Conservation (phyloP, 2,113 vertebrate genomes). For the Opisthocomus hoazin region DNA sequence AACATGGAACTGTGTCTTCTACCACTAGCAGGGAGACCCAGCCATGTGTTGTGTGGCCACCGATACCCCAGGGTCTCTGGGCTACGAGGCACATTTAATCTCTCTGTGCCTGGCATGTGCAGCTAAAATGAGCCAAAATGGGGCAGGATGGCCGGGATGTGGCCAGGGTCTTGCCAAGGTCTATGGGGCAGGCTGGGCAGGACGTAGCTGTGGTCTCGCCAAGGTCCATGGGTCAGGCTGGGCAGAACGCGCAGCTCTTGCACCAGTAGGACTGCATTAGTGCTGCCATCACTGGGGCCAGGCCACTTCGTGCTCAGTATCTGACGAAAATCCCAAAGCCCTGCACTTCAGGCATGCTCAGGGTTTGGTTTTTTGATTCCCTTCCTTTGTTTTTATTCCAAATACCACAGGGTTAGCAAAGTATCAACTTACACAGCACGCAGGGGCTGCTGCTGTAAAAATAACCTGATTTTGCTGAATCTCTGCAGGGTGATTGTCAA, state of each 20-base stretch:
- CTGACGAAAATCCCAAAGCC: background rate
- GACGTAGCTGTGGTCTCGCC: background rate
- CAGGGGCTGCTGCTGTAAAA: conserved; percentile 10
- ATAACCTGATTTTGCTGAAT: background rate
- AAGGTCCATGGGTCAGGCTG: background rate
- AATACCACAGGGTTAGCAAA: background rate
- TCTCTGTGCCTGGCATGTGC: background rate
- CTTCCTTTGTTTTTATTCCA: background rate
- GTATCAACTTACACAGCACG: background rate
- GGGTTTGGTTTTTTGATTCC: background rate
- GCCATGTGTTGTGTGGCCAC: background rate
- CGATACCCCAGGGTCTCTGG: background rate
- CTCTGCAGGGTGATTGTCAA: background rate
- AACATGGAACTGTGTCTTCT: background rate
- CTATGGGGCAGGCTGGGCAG: background rate
- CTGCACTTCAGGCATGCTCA: background rate
- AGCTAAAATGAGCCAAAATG: background rate
- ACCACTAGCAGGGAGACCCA: background rate
- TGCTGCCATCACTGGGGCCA: background rate
- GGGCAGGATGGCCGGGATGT: background rate
- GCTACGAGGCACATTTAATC: background rate
- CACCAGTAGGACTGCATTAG: too few species aligned
- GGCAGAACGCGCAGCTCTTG: background rate
- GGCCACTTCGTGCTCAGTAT: background rate
- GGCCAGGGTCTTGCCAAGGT: background rate